Conservation (phyloP, 2,888 invertebrate genomes). For the Conistra vaccinii region DNA sequence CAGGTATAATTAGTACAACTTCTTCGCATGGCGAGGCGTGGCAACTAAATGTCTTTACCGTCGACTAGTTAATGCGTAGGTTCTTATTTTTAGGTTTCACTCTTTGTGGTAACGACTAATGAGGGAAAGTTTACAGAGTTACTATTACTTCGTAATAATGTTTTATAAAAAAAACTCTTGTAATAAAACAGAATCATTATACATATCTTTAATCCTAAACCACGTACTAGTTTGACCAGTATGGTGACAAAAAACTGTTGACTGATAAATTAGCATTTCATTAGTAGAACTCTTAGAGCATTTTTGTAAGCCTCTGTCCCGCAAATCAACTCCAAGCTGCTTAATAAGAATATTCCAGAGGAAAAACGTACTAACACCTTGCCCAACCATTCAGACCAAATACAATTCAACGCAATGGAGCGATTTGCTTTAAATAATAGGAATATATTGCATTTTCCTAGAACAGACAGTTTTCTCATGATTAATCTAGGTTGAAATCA, state of each 20-base stretch:
- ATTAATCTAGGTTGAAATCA: conserved; percentile 1
- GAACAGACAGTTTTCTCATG: not conserved
- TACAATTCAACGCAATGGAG: not conserved
- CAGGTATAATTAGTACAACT: not conserved
- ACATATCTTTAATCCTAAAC: not conserved
- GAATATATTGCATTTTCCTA: not conserved
- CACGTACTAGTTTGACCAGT: not conserved
- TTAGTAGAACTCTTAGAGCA: not conserved
- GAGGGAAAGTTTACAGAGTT: not conserved
- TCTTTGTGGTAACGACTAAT: conserved; percentile 1
- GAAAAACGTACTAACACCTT: not conserved
- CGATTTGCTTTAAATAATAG: not conserved
- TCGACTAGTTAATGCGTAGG: not conserved
- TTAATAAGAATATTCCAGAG: not conserved
- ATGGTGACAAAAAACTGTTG: too few relatives aligned
- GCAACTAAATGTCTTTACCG: not conserved
- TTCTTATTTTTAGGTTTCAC: not conserved
- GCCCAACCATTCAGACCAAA: not conserved
- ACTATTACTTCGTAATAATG: not conserved
- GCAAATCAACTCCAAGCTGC: not conserved
- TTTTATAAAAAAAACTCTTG: not conserved
- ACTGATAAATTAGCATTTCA: not conserved
- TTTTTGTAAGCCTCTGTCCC: too few relatives aligned
- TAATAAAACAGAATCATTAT: not conserved
- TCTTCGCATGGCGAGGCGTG: not conserved